A percentile compares a stretch with the other conserved stretches of the same genome.
Conservation (phyloP, 2,113 vertebrate genomes). For the Ivindomyrus marchei region DNA sequence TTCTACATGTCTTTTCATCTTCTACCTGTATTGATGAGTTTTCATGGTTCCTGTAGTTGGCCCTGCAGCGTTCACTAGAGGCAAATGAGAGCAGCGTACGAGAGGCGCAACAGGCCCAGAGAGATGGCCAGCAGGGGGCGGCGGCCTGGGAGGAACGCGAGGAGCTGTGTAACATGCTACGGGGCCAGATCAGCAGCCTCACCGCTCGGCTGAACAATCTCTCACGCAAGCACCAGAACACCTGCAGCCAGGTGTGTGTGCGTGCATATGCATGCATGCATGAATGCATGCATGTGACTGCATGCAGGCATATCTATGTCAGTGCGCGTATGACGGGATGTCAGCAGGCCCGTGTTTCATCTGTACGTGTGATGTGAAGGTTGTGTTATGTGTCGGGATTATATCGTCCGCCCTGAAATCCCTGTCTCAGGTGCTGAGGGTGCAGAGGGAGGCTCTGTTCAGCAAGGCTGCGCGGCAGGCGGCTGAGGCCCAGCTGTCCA, state of each 20-base stretch:
- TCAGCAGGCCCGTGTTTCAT: not conserved
- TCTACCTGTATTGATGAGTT: not conserved
- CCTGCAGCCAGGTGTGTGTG: not conserved
- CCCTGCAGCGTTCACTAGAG: not conserved
- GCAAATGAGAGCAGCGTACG: not conserved
- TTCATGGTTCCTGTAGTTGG: not conserved
- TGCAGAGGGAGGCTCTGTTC: constrained; percentile 86
- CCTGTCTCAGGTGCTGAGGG: constrained; percentile 71
- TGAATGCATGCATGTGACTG: not conserved
- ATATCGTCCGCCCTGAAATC: not conserved
- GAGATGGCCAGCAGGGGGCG: not conserved
- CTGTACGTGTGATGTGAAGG: not conserved
- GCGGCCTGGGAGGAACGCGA: not conserved
- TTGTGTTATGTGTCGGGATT: not conserved
- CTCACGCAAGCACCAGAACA: not conserved
- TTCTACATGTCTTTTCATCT: not conserved
- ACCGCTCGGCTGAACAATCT: not conserved
- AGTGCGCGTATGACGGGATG: not conserved
- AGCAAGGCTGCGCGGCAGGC: constrained; percentile 86
- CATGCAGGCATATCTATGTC: not conserved
- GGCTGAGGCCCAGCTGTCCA: constrained; percentile 70
- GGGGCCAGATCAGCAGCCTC: not conserved
- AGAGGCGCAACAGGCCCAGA: not conserved
- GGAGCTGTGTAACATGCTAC: not conserved
- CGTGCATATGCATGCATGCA: not conserved